Evolutionary conservation across 1,140 invertebrate species (phyloP), one percentile per base, ranked within the genome.

Genomic region (Proctacanthus coquilletti): DNA sequence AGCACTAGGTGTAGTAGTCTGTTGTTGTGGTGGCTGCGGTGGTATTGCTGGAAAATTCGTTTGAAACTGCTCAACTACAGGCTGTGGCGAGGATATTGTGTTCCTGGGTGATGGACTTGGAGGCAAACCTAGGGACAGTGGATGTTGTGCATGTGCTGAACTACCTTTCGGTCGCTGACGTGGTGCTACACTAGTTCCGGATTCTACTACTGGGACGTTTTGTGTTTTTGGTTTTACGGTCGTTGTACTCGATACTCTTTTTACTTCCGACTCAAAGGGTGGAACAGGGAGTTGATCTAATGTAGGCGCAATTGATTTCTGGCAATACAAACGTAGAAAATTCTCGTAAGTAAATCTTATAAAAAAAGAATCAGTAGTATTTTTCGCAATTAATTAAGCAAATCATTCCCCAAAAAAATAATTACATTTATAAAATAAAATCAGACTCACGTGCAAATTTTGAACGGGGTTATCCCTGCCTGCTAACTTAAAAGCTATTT

Each of bases 101-200:
- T 56, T 54, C 21, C 57, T 45, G 2, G 57, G 57, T 36, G 47
- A 51, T 10, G 66, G 66, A 50, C 65, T 68, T 13, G 65, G 62
- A 32, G 61, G 63, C 25, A 68, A 43, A 0, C 60, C 64, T 8
- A 68, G 44, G n/a, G 65, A 62, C 35, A 68, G 48, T 17, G 56
- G 45, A 42, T 60, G 63, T 17, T 63, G 50, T 2, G 62, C 60
- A 27, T 61, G 58, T 4, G 63, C 44, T 1, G 47, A 46, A 30
- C 52, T 64, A 39, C 71, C 77, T 52, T 89, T 88, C 9, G 85
- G 86, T 43, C 86, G 65, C 52, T 88, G 84, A 31, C 85, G 63
- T 4, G 86, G 86, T 11, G 80, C 81, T 4, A 91, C 84, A 34
- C 81, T 84, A 4, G 86, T 91, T 34, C 46, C 77, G 0, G 52